phyloP scores from a whole-genome alignment of 1,140 invertebrate genomes.

The Drosophila ogumai region DNA sequence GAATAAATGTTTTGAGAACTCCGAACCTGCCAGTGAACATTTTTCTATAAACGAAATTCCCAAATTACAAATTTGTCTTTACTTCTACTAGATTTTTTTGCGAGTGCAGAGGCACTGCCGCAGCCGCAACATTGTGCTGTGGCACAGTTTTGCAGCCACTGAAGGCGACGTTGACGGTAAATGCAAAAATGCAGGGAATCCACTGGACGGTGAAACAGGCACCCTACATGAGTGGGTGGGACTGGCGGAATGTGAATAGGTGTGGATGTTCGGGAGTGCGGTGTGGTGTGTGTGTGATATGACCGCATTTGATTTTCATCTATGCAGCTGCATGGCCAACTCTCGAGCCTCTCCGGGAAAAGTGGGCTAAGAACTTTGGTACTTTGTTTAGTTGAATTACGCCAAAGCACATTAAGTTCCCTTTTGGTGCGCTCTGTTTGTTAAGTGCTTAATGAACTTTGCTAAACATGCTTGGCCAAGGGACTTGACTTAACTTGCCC shows the following conservation, averaged over 20 bases:
- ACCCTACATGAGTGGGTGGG: constrained; percentile 19
- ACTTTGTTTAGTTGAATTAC: constrained; percentile 65
- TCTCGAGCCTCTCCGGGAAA: constrained; percentile 9
- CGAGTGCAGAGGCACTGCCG: neutral
- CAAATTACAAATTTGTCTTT: too few species aligned
- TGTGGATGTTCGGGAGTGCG: neutral
- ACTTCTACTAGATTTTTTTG: neutral
- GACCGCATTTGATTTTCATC: constrained; percentile 56
- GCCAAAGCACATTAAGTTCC: constrained; percentile 51
- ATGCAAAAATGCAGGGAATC: constrained; percentile 49
- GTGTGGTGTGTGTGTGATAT: constrained; percentile 23
- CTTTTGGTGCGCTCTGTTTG: constrained; percentile 51
- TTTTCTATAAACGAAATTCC: too few species aligned
- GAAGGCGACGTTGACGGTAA: constrained; percentile 50
- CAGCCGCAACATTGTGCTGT: constrained; percentile 52
- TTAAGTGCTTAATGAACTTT: constrained; percentile 65
- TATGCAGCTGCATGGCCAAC: constrained; percentile 29
- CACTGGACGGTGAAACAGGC: constrained; percentile 32
- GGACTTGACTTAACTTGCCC: constrained; percentile 52
- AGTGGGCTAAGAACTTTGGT: constrained; percentile 54
- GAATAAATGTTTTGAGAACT: too few species aligned
- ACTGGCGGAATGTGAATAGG: constrained; percentile 8
- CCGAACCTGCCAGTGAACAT: too few species aligned
- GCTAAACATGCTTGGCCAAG: constrained; percentile 45
- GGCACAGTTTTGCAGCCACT: constrained; percentile 53